Conservation (phyloP, 2,797 vertebrate genomes). For the Aldrovandia affinis region DNA sequence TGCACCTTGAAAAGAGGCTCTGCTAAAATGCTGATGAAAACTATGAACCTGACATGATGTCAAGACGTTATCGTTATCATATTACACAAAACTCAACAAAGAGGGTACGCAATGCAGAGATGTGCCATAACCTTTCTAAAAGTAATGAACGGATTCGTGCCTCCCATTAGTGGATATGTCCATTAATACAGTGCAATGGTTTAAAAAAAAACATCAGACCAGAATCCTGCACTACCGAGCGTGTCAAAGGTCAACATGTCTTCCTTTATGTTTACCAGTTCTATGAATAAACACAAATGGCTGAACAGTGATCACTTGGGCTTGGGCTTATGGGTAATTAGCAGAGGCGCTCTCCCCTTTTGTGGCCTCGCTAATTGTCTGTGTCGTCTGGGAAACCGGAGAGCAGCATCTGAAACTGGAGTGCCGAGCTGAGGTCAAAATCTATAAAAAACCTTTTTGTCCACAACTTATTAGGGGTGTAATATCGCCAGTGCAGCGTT, state of each 20-base stretch:
- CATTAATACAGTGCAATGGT: not conserved
- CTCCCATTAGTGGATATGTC: not conserved
- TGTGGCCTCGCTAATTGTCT: conserved; percentile 49
- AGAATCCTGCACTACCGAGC: not conserved
- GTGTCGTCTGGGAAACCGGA: conserved; percentile 53
- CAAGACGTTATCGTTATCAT: too few species aligned
- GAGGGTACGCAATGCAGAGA: too few species aligned
- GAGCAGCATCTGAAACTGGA: conserved; percentile 44
- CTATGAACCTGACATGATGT: not conserved
- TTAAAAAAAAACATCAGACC: not conserved
- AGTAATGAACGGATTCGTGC: not conserved
- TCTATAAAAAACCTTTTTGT: conserved; percentile 58
- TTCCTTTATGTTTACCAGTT: not conserved
- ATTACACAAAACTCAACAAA: too few species aligned
- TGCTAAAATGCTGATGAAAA: too few species aligned
- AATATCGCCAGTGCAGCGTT: conserved; percentile 36
- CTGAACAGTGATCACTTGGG: conserved; percentile 27
- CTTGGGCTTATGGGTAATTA: conserved; percentile 43
- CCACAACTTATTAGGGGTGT: conserved; percentile 50
- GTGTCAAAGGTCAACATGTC: not conserved
- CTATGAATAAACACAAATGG: conserved; percentile 16
- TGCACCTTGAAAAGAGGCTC: not conserved
- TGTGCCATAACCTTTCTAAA: not conserved
- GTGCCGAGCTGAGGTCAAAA: conserved; percentile 44
- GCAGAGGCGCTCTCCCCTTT: conserved; percentile 10